A percentile compares a stretch with the other conserved stretches of the same genome.
Conservation (phyloP, 2,113 vertebrate genomes). For the Caranx ignobilis region DNA sequence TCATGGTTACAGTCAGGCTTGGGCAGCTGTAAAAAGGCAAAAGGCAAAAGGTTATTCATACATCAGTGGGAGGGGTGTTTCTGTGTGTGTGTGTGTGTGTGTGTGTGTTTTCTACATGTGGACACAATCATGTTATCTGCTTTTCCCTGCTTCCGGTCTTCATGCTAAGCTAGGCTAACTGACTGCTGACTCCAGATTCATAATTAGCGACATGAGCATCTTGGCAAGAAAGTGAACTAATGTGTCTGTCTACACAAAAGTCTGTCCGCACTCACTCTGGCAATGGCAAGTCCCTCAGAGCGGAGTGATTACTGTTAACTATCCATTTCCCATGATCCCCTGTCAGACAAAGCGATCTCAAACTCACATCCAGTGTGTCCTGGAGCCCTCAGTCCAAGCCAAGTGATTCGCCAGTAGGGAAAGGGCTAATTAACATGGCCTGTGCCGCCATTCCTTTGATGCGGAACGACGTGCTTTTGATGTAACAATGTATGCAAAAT, state of each 20-base stretch:
- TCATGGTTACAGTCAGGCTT: background rate
- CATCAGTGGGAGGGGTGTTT: background rate
- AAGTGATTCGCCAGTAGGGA: slow-evolving; percentile 62
- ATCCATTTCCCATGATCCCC: slow-evolving; percentile 52
- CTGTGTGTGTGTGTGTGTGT: too few relatives aligned
- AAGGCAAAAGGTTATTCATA: background rate
- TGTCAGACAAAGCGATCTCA: slow-evolving; percentile 31
- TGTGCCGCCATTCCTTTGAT: slow-evolving; percentile 67
- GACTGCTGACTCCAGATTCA: background rate
- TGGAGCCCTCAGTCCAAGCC: slow-evolving; percentile 28
- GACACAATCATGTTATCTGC: too few relatives aligned
- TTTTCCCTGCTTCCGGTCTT: too few relatives aligned
- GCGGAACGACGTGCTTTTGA: slow-evolving; percentile 76
- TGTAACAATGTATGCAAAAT: slow-evolving; percentile 75
- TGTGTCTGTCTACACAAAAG: background rate
- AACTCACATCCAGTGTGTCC: slow-evolving; percentile 39
- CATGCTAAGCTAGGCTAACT: background rate
- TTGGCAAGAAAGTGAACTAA: background rate
- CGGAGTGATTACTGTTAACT: slow-evolving; percentile 39
- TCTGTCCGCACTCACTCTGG: background rate
- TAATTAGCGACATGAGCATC: background rate
- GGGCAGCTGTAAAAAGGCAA: background rate
- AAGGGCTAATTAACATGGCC: slow-evolving; percentile 65
- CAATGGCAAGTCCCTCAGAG: slow-evolving; percentile 14
- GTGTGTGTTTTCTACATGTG: too few relatives aligned